These are phyloP conservation scores for Sylvia borin DNA, from an alignment of 2,797 vertebrate genomes.

Conservation along the genomic window DNA sequence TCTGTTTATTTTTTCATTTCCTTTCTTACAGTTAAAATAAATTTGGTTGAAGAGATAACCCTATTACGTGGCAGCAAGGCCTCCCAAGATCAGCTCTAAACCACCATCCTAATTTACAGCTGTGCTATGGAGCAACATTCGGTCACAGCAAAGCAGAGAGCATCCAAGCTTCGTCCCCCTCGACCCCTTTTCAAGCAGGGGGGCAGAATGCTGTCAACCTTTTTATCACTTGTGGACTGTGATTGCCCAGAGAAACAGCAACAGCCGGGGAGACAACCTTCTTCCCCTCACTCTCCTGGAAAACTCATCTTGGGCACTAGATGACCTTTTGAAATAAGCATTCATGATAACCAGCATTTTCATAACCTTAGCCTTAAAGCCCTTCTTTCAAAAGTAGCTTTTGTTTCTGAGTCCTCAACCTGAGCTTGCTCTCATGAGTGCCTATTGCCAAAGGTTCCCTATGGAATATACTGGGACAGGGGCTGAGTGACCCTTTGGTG, in stretches of 20 bases:
- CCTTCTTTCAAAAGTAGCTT: not conserved
- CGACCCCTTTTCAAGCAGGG: not conserved
- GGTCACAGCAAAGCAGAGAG: not conserved
- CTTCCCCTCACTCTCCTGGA: not conserved
- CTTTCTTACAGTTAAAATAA: not conserved
- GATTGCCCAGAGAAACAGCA: not conserved
- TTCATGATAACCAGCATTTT: not conserved
- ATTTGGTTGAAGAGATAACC: not conserved
- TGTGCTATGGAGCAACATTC: not conserved
- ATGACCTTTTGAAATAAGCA: not conserved
- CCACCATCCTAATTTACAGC: not conserved
- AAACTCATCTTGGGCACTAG: not conserved
- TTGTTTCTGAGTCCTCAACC: not conserved
- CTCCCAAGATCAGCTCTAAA: not conserved
- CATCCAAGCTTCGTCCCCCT: not conserved
- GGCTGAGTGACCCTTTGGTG: not conserved
- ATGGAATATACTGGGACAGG: not conserved
- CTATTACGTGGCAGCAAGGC: not conserved
- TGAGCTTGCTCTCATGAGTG: not conserved
- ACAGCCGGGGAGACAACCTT: not conserved
- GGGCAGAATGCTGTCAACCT: not conserved
- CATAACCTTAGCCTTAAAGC: not conserved
- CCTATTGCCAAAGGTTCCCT: not conserved
- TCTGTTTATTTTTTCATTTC: not conserved
- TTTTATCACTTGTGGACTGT: fast-evolving